phyloP scores from a whole-genome alignment of 2,888 invertebrate species.

The Ligdia adustata region DNA sequence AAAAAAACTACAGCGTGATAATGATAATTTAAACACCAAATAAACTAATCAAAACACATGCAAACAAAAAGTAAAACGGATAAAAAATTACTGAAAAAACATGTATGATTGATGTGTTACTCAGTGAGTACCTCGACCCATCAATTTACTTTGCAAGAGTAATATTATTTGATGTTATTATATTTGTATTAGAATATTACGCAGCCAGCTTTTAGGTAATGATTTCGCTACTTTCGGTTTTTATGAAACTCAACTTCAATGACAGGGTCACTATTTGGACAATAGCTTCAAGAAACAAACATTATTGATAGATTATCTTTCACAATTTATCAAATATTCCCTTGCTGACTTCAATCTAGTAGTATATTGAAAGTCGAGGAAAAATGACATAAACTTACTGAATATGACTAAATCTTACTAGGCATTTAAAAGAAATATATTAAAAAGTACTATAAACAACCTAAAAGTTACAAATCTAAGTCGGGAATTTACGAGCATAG shows the following conservation, averaged over 20 bases:
- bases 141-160: conserved; percentile 2
- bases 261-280: too few species aligned
- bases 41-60: conserved; percentile 34
- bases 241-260: too few species aligned
- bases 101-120: conserved; percentile 33
- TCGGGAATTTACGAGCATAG: background rate
- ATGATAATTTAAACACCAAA: conserved; percentile 30
- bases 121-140: conserved; percentile 21
- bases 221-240: conserved; percentile 13
- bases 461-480: background rate
- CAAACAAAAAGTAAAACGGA: conserved; percentile 25
- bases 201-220: background rate
- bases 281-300: too few species aligned
- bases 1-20: conserved; percentile 13
- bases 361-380: too few species aligned
- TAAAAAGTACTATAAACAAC: background rate
- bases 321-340: too few species aligned
- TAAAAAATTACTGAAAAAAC: conserved; percentile 25
- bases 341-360: too few species aligned
- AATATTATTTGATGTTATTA: conserved; percentile 3
- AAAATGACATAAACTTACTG: too few species aligned
- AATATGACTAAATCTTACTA: too few species aligned
- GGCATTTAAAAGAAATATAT: too few species aligned
- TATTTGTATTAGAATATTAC: conserved; percentile 14
- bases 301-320: too few species aligned